Evolutionary conservation across 1,140 invertebrate species (phyloP), one percentile per base, ranked within the genome.

Genomic region (Dendroctonus ponderosae): DNA sequence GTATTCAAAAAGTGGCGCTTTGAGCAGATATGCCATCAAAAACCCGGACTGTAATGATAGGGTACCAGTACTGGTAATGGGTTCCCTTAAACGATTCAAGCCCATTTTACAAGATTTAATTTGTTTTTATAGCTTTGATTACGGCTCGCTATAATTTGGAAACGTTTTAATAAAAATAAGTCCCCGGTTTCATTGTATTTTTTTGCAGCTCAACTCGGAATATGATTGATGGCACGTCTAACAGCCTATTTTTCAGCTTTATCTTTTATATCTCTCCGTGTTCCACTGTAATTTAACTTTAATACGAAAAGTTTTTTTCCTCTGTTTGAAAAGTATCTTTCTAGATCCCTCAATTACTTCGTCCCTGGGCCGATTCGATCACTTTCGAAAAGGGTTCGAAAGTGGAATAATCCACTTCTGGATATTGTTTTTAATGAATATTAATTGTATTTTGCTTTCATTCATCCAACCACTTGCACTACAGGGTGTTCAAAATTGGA

Each of bases 81-180:
- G 73, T 72, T 75, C 73, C 74, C 74, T 74, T 74, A 77, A 77
- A 76, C 72, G 71, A 72, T 72, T 70, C 62, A 73, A 70, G 71
- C 73, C 75, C 74, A 76, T 76, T 77, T 76, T 76, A 77, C 70
- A 71, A 74, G 73, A 77, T 78, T 78, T 78, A 78, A 78, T 78
- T 78, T 78, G 76, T 78, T 78, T 78, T 78, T 78, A 78, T 78
- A 77, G 76, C 75, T 78, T 77, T 78, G 76, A 78, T 78, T 78
- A 78, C 75, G 67, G 71, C 70, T 76, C 62, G 75, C 74, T 73
- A 75, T 77, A 76, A 77, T 77, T 76, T 75, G 75, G 73, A 76
- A 77, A 75, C 74, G 74, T 75, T 76, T 76, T 76, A 75, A 75
- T 76, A 76, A 75, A 73, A 76, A 73, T 72, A 76, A 66, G 49